phyloP scores from a whole-genome alignment of 2,888 invertebrate species.

The Lysandra bellargus region DNA sequence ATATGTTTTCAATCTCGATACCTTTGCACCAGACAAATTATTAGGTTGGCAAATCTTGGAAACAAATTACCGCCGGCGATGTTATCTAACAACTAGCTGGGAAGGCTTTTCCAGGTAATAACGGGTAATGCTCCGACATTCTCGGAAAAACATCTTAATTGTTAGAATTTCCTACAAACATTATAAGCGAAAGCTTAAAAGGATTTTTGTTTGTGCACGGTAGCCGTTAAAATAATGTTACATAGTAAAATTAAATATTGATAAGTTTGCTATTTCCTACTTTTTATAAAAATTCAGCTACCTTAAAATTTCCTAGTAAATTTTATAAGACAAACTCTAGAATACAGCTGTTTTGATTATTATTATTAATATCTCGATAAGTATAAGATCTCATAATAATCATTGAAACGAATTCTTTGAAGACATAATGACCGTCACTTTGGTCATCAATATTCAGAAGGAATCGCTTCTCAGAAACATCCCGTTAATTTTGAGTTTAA shows the following conservation, averaged over 20 bases:
- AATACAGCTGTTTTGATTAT: too few relatives aligned
- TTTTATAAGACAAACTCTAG: too few relatives aligned
- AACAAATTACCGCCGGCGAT: slow-evolving; percentile 26
- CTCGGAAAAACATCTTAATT: neutral
- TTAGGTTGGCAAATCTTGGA: slow-evolving; percentile 29
- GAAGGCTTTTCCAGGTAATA: slow-evolving; percentile 10
- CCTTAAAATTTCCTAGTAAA: neutral
- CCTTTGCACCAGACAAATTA: slow-evolving; percentile 21
- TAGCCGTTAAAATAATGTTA: too few relatives aligned
- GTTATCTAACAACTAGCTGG: slow-evolving; percentile 16
- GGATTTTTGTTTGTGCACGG: too few relatives aligned
- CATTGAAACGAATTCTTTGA: neutral
- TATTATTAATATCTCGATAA: too few relatives aligned
- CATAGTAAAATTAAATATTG: too few relatives aligned
- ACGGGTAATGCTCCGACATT: neutral
- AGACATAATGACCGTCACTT: neutral
- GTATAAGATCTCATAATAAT: neutral
- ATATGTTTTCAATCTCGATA: slow-evolving; percentile 14
- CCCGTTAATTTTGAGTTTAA: slow-evolving; percentile 14
- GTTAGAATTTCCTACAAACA: neutral
- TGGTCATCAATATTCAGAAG: slow-evolving; percentile 3
- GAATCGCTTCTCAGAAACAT: slow-evolving; percentile 9
- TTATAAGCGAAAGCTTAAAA: neutral
- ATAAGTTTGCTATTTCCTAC: too few relatives aligned
- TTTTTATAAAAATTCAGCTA: too few relatives aligned